Percentiles rank a stretch among this genome's conserved stretches.
Evolutionary conservation across 2,888 invertebrate species (phyloP).

Genomic region (Eueremaeus valkanovi): DNA sequence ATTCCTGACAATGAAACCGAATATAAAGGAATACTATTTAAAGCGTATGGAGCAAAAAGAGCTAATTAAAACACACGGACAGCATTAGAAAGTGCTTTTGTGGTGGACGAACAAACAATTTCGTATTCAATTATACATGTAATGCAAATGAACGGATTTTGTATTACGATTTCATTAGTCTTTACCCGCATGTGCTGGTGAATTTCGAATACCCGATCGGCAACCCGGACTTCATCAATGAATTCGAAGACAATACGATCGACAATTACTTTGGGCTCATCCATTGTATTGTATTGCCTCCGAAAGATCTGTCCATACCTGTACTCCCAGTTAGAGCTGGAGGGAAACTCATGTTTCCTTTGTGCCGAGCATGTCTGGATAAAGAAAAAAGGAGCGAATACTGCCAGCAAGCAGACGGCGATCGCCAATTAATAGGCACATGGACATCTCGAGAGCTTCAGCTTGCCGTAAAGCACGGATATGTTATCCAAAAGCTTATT

Average conservation of each 20-base stretch:
- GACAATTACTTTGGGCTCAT: conserved; percentile 48
- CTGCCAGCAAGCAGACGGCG: conserved; percentile 41
- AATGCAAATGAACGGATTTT: conserved; percentile 27
- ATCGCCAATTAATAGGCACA: conserved; percentile 48
- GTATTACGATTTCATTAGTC: conserved; percentile 48
- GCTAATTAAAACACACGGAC: neutral
- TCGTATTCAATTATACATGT: conserved; percentile 47
- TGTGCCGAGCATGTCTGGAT: conserved; percentile 48
- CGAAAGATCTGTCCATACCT: conserved; percentile 45
- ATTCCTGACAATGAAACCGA: too few relatives aligned
- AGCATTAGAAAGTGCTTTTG: conserved; percentile 48
- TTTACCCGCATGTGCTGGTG: conserved; percentile 47
- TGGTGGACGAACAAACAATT: conserved; percentile 49
- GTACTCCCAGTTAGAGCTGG: conserved; percentile 29
- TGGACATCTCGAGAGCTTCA: conserved; percentile 49
- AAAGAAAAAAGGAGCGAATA: conserved; percentile 42
- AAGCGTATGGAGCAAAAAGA: too few relatives aligned
- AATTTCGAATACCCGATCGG: conserved; percentile 46
- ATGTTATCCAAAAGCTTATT: conserved; percentile 47
- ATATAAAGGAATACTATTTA: too few relatives aligned
- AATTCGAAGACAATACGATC: conserved; percentile 35
- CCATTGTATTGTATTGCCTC: conserved; percentile 49
- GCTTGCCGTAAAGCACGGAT: conserved; percentile 48
- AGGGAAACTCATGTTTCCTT: neutral
- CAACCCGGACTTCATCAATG: conserved; percentile 46